Percentiles rank a stretch among this genome's conserved stretches.
Evolutionary conservation across 2,113 vertebrate species (phyloP).

Genomic region (Microcebus murinus): DNA sequence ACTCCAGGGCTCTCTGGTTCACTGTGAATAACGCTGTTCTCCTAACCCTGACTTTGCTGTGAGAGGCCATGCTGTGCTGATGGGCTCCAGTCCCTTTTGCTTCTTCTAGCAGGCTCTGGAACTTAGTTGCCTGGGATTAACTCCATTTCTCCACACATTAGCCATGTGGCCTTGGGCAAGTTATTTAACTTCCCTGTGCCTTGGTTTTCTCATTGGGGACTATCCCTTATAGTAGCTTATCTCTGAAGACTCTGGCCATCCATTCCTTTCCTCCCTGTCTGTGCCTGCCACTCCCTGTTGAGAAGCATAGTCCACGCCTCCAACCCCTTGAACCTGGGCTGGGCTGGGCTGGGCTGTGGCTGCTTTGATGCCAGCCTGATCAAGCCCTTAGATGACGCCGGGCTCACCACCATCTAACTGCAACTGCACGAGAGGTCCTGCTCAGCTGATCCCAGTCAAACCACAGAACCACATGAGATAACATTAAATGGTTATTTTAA

Average conservation of each 20-base stretch:
- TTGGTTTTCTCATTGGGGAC: too few species aligned
- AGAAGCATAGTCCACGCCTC: too few species aligned
- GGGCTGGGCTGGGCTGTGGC: background rate
- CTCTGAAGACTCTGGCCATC: too few species aligned
- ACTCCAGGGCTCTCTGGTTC: background rate
- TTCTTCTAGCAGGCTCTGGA: background rate
- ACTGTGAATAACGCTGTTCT: background rate
- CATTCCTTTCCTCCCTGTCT: too few species aligned
- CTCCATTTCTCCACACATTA: too few species aligned
- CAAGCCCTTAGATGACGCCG: background rate
- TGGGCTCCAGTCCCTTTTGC: background rate
- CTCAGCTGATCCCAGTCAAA: background rate
- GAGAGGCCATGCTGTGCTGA: background rate
- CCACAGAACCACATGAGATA: background rate
- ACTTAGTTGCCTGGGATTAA: background rate
- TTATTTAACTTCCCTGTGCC: too few species aligned
- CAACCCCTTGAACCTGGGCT: background rate
- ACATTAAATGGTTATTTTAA: background rate
- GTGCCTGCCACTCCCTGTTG: too few species aligned
- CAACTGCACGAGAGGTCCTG: background rate
- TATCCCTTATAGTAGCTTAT: too few species aligned
- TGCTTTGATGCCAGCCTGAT: background rate
- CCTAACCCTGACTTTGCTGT: accelerated
- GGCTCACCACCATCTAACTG: background rate
- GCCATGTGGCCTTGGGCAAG: too few species aligned